These are phyloP conservation scores for Steinernema scapterisci DNA, from an alignment of 2,888 invertebrate species.

Conservation along the genomic window DNA sequence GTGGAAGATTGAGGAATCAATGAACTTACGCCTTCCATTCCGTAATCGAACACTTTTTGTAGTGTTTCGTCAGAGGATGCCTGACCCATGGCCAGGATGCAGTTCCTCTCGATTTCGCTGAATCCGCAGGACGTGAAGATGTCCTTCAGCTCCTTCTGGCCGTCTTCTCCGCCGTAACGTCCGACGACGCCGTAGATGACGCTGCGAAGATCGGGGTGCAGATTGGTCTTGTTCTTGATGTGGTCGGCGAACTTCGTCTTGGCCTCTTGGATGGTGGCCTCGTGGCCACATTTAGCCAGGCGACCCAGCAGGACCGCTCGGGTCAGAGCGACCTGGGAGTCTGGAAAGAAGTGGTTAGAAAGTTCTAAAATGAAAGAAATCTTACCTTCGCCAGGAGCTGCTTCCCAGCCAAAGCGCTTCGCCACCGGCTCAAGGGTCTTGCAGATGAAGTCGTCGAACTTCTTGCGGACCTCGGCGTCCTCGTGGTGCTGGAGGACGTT, in stretches of 20 bases:
- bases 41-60: conserved; percentile 55
- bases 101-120: conserved; percentile 55
- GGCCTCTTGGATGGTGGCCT: conserved; percentile 54
- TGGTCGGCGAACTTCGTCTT: conserved; percentile 51
- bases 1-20: neutral
- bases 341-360: conserved; percentile 34
- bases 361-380: conserved; percentile 71
- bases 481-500: conserved; percentile 45
- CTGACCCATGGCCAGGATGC: conserved; percentile 54
- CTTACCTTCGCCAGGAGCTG: conserved; percentile 69
- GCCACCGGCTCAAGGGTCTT: conserved; percentile 54
- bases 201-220: conserved; percentile 57
- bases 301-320: conserved; percentile 52
- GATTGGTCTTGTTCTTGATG: conserved; percentile 47
- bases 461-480: conserved; percentile 40
- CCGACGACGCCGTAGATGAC: conserved; percentile 49
- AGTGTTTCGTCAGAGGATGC: conserved; percentile 43
- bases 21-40: conserved; percentile 47
- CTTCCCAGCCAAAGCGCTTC: conserved; percentile 56
- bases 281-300: conserved; percentile 55
- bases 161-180: conserved; percentile 37
- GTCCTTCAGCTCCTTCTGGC: conserved; percentile 46
- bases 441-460: conserved; percentile 52
- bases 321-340: conserved; percentile 48
- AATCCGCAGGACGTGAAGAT: conserved; percentile 56